A percentile compares a stretch with the other conserved stretches of the same genome.
Evolutionary conservation across 2,113 vertebrate species (phyloP).

Genomic region (Dissostichus mawsoni): DNA sequence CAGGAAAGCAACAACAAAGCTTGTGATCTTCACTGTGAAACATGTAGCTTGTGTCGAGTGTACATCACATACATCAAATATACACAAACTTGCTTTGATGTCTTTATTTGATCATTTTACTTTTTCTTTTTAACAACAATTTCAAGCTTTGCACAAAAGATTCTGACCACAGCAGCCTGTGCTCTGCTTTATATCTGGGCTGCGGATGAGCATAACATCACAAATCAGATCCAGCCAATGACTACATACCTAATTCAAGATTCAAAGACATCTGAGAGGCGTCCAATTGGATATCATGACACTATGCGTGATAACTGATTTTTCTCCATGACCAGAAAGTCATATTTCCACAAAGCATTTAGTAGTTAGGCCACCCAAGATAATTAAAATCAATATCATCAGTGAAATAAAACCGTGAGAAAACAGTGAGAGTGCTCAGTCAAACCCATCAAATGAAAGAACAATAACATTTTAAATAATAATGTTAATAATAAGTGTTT

Average conservation of each 20-base stretch:
- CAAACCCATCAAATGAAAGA: slow-evolving; percentile 71
- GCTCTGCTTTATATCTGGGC: slow-evolving; percentile 72
- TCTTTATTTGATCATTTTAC: slow-evolving; percentile 77
- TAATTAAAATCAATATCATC: slow-evolving; percentile 49
- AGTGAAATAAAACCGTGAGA: slow-evolving; percentile 66
- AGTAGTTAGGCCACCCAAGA: slow-evolving; percentile 66
- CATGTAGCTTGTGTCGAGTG: too few species aligned
- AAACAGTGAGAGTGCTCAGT: slow-evolving; percentile 75
- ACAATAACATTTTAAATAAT: slow-evolving; percentile 72
- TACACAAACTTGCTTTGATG: slow-evolving; percentile 17
- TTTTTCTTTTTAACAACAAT: slow-evolving; percentile 79
- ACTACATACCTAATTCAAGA: slow-evolving; percentile 65
- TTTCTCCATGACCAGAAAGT: slow-evolving; percentile 48
- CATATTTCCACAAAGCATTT: slow-evolving; percentile 57
- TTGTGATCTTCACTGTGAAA: too few species aligned
- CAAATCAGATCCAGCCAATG: slow-evolving; percentile 72
- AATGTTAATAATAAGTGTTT: slow-evolving; percentile 71
- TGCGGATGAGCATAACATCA: slow-evolving; percentile 73
- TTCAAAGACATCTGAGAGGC: slow-evolving; percentile 68
- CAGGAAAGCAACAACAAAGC: neutral
- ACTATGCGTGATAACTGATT: slow-evolving; percentile 55
- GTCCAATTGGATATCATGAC: slow-evolving; percentile 67
- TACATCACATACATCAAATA: neutral
- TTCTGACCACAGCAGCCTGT: slow-evolving; percentile 76
- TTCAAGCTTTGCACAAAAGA: slow-evolving; percentile 83